These are phyloP conservation scores for Montipora capricornis DNA, from an alignment of 64 coral and sea anemone species.

Conservation along the genomic window DNA sequence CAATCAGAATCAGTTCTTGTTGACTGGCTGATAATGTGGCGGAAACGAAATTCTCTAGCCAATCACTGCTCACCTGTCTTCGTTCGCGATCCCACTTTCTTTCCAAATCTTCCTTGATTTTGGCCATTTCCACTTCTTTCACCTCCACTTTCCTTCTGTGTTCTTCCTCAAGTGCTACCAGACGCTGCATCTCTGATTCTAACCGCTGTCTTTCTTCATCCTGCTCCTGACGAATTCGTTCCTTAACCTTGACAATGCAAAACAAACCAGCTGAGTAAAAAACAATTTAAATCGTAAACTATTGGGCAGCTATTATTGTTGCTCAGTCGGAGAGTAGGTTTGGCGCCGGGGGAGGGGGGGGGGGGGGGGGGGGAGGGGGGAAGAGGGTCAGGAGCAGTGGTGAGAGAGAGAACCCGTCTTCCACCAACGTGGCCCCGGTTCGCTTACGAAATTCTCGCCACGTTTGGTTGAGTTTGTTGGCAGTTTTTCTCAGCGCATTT, in stretches of 20 bases:
- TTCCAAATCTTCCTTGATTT: constrained; percentile 92
- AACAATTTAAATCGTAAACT: not conserved
- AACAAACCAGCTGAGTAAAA: not conserved
- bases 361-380: no score
- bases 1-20: no score
- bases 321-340: no score
- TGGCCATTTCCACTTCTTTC: constrained; percentile 90
- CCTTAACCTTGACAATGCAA: constrained; percentile 62
- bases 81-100: constrained; percentile 90
- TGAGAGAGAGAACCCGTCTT: no score
- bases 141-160: constrained; percentile 85
- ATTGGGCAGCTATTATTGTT: no score
- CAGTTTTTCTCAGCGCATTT: no score
- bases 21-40: no score
- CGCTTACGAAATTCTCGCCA: no score
- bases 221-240: constrained; percentile 85
- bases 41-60: not conserved
- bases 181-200: constrained; percentile 92
- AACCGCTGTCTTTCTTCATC: constrained; percentile 84
- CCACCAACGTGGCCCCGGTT: no score
- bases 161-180: constrained; percentile 87
- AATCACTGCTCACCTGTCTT: constrained; percentile 34
- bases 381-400: no score
- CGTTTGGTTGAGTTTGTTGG: no score
- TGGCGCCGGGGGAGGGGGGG: no score